phyloP scores from a whole-genome alignment of 2,797 vertebrate genomes.

The Esox lucius region DNA sequence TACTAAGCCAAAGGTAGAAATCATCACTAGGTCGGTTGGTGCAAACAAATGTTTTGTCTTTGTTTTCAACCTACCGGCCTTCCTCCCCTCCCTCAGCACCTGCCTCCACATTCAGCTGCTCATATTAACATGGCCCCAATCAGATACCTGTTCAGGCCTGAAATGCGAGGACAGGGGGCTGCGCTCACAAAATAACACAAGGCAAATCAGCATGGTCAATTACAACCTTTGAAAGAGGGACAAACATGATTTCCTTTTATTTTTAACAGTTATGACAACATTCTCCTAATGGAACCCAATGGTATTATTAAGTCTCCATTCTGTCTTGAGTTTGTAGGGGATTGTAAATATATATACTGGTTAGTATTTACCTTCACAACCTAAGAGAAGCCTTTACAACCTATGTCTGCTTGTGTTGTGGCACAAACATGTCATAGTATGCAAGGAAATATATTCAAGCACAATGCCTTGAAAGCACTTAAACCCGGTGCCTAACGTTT shows the following conservation, averaged over 20 bases:
- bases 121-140: background rate
- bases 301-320: background rate
- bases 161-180: slow-evolving; percentile 39
- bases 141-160: slow-evolving; percentile 7
- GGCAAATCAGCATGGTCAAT: no score
- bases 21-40: no score
- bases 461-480: slow-evolving; percentile 54
- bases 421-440: slow-evolving; percentile 40
- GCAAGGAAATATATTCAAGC: slow-evolving; percentile 54
- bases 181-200: background rate
- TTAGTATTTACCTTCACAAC: background rate
- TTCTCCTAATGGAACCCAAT: background rate
- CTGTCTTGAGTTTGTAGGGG: background rate
- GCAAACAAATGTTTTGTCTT: no score
- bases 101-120: slow-evolving; percentile 26
- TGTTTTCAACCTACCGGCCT: background rate
- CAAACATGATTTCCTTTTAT: no score
- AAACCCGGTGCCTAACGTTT: slow-evolving; percentile 21
- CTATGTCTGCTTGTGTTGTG: slow-evolving; percentile 26
- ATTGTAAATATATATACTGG: background rate
- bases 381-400: background rate
- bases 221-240: no score
- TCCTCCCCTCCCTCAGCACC: background rate
- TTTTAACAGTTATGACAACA: background rate
- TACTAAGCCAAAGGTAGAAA: no score